Evolutionary conservation across 2,797 vertebrate genomes (phyloP).

Genomic region (Notolabrus celidotus): DNA sequence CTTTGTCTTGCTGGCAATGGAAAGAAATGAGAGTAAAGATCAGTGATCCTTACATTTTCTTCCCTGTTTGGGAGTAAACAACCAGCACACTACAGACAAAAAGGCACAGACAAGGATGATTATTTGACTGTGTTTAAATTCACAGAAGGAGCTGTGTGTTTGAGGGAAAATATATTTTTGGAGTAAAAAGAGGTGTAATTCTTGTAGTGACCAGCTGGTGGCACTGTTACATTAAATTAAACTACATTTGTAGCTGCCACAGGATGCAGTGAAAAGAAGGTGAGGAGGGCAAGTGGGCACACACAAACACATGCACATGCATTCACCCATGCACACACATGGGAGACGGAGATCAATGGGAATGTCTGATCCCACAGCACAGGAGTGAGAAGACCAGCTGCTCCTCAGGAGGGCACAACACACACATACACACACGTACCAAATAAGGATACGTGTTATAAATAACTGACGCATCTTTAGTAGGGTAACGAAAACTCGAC

Average conservation of each 20-base stretch:
- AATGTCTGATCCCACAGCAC: constrained; percentile 79
- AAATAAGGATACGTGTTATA: constrained; percentile 70
- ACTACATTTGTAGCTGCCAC: constrained; percentile 13
- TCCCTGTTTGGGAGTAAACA: constrained; percentile 80
- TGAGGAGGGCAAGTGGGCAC: constrained; percentile 39
- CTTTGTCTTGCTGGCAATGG: constrained; percentile 16
- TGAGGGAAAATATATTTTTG: not conserved
- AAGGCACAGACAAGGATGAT: constrained; percentile 22
- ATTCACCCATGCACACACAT: constrained; percentile 1
- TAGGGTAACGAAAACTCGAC: constrained; percentile 78
- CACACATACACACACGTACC: constrained; percentile 27
- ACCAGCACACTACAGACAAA: constrained; percentile 77
- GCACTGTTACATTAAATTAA: constrained; percentile 75
- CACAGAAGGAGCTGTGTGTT: not conserved
- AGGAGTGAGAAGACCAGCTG: constrained; percentile 74
- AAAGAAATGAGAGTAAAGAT: constrained; percentile 62
- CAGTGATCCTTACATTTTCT: constrained; percentile 79
- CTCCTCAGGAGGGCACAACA: constrained; percentile 54
- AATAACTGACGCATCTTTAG: constrained; percentile 75
- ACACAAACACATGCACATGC: constrained; percentile 1
- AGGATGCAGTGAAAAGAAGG: constrained; percentile 43
- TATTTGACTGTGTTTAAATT: constrained; percentile 16
- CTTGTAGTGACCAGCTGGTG: constrained; percentile 55
- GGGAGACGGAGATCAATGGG: constrained; percentile 82
- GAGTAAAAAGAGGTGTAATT: constrained; percentile 37